Evolutionary conservation across 2,113 vertebrate species (phyloP), one percentile per base, ranked within the genome.

Genomic region (Seriola rivoliana): DNA sequence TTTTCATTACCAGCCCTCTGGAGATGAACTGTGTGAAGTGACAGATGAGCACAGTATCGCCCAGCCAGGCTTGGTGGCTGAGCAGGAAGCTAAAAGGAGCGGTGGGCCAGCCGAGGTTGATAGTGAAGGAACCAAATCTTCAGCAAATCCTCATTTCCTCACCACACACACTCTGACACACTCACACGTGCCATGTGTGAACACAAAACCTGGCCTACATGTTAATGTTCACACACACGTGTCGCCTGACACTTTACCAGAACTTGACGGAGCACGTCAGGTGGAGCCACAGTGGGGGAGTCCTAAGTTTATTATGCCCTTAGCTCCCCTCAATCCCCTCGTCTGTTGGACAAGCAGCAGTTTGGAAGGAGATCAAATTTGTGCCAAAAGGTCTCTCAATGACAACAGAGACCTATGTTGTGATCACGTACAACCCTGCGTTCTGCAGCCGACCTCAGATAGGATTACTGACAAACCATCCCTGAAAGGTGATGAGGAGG

Each of bases 251-350:
- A 62, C 75, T 64, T 67, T 72, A 21, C 40, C 32, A 29, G 87
- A 85, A 52, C 50, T 85, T 75, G 83, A 88, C 10, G 17, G 80
- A 78, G 71, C 57, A 29, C 0, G 55, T 75, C 84, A 89, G 75
- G 79, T 76, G 59, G 82, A 59, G 65, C 71, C 63, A 44, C 85
- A 54, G 78, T 25, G 38, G 64, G 74, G 23, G 29, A 64, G 78
- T 84, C 80, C 81, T 9, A 62, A 82, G 64, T 92, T 91, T 92
- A 90, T 93, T 89, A 90, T 92, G 85, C 93, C 93, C 23, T 82
- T 92, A 88, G 92, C 87, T 64, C 91, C 94, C 29, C 74, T 92
- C 11, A 71, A 58, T 25, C 78, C 85, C 74, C 80, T 82, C 36
- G 21, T 78, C 40, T 78, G 76, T 71, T 44, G 13, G 72, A 68